A percentile compares a stretch with the other conserved stretches of the same genome.
Evolutionary conservation across 2,888 invertebrate species (phyloP).

Genomic region (Capitulum mitella): DNA sequence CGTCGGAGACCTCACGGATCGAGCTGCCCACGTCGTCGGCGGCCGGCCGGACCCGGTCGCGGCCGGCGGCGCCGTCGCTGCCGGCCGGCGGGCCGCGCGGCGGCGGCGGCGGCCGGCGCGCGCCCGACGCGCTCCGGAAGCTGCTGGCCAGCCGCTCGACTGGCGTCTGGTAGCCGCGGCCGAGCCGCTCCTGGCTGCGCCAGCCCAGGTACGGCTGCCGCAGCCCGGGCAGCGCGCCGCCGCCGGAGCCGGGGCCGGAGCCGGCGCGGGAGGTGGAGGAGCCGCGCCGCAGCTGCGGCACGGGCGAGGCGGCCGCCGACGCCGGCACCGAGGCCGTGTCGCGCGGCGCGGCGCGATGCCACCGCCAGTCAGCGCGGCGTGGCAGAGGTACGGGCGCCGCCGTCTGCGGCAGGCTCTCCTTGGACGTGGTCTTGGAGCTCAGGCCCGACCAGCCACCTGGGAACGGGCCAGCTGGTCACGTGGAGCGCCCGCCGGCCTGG

Average conservation of each 20-base stretch:
- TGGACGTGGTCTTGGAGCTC: constrained; percentile 30
- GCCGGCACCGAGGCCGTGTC: constrained; percentile 40
- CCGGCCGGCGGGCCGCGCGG: neutral
- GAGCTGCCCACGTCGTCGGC: neutral
- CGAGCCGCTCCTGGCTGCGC: constrained; percentile 29
- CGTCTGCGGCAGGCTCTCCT: constrained; percentile 25
- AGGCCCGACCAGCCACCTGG: constrained; percentile 27
- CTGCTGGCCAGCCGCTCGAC: constrained; percentile 36
- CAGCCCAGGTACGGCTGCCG: constrained; percentile 27
- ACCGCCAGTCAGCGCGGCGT: neutral
- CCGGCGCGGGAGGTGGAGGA: neutral
- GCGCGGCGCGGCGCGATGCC: neutral
- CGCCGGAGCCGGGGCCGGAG: too few relatives aligned
- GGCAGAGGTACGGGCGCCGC: neutral
- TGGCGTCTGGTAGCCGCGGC: constrained; percentile 29
- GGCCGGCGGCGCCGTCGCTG: constrained; percentile 19
- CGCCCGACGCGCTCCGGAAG: constrained; percentile 41
- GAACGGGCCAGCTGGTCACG: too few relatives aligned
- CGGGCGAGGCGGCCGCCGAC: constrained; percentile 42
- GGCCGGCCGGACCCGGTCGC: neutral
- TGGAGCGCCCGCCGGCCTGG: too few relatives aligned
- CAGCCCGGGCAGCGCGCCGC: constrained; percentile 27
- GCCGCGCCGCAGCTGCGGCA: neutral
- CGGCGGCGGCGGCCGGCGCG: neutral
- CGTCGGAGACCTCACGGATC: neutral